phyloP scores from a whole-genome alignment of 2,888 invertebrate species.

The Eupithecia inturbata region DNA sequence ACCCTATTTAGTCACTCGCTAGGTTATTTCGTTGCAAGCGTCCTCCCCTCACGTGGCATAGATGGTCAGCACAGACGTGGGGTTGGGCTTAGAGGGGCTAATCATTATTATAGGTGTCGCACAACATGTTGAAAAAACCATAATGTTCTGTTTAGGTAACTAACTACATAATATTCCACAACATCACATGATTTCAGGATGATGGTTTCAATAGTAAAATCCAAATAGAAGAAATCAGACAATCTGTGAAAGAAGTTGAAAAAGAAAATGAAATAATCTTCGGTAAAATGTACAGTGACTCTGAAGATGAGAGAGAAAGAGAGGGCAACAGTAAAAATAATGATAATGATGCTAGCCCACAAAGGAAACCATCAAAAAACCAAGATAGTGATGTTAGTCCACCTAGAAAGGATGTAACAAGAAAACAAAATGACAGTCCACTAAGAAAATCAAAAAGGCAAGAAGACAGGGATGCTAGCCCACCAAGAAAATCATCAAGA shows the following conservation, averaged over 20 bases:
- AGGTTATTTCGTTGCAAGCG: too few species aligned
- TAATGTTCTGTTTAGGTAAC: too few species aligned
- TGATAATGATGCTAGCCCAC: constrained; percentile 36
- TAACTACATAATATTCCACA: too few species aligned
- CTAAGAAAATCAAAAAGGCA: constrained; percentile 12
- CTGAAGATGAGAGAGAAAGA: constrained; percentile 70
- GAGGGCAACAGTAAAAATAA: constrained; percentile 43
- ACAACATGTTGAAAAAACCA: too few species aligned
- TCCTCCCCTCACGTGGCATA: too few species aligned
- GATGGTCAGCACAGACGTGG: too few species aligned
- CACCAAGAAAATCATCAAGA: constrained; percentile 12
- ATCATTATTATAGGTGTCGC: too few species aligned
- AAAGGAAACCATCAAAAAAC: constrained; percentile 44
- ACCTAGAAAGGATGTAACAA: constrained; percentile 43
- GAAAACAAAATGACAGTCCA: neutral
- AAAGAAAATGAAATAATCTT: constrained; percentile 77
- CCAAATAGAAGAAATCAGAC: constrained; percentile 75
- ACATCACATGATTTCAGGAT: constrained; percentile 59
- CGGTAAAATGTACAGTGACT: constrained; percentile 81
- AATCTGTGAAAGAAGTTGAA: constrained; percentile 65
- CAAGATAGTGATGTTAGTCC: constrained; percentile 58
- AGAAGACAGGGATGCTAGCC: constrained; percentile 13
- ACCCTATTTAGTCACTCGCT: too few species aligned
- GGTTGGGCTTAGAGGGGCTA: too few species aligned
- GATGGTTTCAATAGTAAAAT: constrained; percentile 79